A percentile compares a stretch with the other conserved stretches of the same genome.
Evolutionary conservation across 2,888 invertebrate genomes (phyloP).

Genomic region (Deroplatys truncata): DNA sequence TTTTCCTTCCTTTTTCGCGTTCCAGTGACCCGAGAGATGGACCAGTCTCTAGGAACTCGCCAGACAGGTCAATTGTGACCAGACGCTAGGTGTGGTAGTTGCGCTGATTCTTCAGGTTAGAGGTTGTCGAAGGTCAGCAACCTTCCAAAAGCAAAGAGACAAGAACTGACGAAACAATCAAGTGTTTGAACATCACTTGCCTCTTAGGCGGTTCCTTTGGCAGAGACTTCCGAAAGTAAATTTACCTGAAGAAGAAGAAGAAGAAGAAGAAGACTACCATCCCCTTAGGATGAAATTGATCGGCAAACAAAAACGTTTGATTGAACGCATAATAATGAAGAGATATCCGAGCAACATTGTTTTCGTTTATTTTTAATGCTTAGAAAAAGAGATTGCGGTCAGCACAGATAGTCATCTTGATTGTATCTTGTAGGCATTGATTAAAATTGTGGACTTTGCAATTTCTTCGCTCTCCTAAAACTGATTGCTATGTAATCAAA

Average conservation of each 20-base stretch:
- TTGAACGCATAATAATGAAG: not conserved
- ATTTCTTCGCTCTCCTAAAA: not conserved
- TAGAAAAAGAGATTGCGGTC: not conserved
- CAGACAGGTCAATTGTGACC: not conserved
- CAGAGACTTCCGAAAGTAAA: not conserved
- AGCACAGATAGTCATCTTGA: not conserved
- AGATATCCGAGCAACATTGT: not conserved
- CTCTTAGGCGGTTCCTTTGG: not conserved
- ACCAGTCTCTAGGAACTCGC: not conserved
- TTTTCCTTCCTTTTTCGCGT: not conserved
- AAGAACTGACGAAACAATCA: not conserved
- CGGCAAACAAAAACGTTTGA: not conserved
- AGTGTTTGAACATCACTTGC: not conserved
- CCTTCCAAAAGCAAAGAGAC: not conserved
- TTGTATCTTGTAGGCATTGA: not conserved
- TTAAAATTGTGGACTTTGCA: not conserved
- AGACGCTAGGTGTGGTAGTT: not conserved
- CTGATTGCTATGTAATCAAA: not conserved
- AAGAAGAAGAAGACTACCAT: not conserved
- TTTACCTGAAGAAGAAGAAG: too few species aligned
- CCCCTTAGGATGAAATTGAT: not conserved
- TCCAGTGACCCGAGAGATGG: not conserved
- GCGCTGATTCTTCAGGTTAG: not conserved
- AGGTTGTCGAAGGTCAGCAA: not conserved
- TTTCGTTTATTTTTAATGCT: not conserved